A percentile compares a stretch with the other conserved stretches of the same genome.
Conservation (phyloP, 2,888 invertebrate species). For the Lepetodrilus schrolli region DNA sequence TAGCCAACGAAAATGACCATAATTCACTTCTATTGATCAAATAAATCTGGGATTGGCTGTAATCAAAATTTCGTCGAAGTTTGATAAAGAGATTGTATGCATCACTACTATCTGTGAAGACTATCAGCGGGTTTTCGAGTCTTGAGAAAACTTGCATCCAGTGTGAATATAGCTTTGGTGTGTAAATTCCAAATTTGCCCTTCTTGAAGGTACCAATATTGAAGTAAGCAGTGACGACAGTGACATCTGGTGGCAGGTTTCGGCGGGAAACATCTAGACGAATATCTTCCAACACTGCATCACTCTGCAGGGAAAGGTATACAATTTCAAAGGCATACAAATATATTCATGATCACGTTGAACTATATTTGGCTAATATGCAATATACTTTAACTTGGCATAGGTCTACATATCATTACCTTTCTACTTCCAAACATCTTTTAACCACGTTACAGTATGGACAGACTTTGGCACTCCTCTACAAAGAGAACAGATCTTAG, state of each 20-base stretch:
- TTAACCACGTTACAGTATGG: too few relatives aligned
- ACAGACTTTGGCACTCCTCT: too few relatives aligned
- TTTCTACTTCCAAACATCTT: too few relatives aligned
- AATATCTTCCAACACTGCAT: constrained; percentile 33
- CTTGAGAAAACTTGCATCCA: constrained; percentile 64
- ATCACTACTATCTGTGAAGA: constrained; percentile 57
- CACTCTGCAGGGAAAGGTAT: too few relatives aligned
- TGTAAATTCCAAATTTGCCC: constrained; percentile 39
- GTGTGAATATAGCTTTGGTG: constrained; percentile 47
- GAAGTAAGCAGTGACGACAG: constrained; percentile 62
- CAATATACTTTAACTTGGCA: too few relatives aligned
- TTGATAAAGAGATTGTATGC: constrained; percentile 44
- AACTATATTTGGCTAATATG: too few relatives aligned
- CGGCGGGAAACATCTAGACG: constrained; percentile 31
- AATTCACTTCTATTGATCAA: constrained; percentile 45
- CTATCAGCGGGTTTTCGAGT: constrained; percentile 60
- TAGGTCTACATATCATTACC: too few relatives aligned
- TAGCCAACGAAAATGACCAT: constrained; percentile 57
- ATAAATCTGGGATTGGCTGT: constrained; percentile 47
- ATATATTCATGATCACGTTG: too few relatives aligned
- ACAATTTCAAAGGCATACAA: too few relatives aligned
- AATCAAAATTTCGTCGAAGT: constrained; percentile 43
- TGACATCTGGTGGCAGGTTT: constrained; percentile 45
- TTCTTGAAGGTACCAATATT: constrained; percentile 54
- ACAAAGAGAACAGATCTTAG: too few relatives aligned